Base-by-base conservation (phyloP, 1,140 invertebrate genomes). In the Eumeta japonica region DNA sequence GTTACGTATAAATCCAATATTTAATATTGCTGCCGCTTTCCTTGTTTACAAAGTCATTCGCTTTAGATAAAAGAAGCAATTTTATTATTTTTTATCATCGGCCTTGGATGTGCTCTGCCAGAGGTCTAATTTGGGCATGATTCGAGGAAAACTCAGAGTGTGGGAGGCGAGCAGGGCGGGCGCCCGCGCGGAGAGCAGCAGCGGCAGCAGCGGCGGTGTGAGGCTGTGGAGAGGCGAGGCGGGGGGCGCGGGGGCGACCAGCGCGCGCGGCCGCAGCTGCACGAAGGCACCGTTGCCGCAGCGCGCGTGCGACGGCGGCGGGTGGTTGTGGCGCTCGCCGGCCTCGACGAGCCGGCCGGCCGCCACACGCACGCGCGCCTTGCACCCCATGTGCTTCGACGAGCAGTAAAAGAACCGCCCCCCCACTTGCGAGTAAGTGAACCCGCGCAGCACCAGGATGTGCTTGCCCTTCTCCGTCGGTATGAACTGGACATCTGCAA, bases 401-500 rank as follows among this genome's bases (percentile, higher is more conserved):
- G 66, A 71, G 34, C 70, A 74, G 46, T 74, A 74, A 54, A 71
- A 74, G 35, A 71, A 74, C 18, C 70, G 49, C 13, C 66, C 70
- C 1, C 70, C 70, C 1, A 74, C 70, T 56, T 74, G 70, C 10
- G 70, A 74, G 39, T 71, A 74, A 11, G 70, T 74, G 39, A 58
- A 74, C 16, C 70, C 70, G 37, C 61, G 57, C 30, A 74, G 50
- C 43, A 74, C 70, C 40, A 74, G 43, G 33, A 74, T 74, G 45
- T 67, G 68, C 34, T 74, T 73, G 4, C 68, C 68, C 36, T 71
- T 73, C 41, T 73, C 68, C 49, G 68, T 73, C 15, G 68, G 68
- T 28, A 73, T 73, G 35, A 73, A 73, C 52, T 71, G 68, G 35
- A 73, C 61, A 45, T 73, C 68, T 72, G 64, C 24, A 70, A 66